These are phyloP conservation scores for Listronotus oregonensis DNA, from an alignment of 1,140 invertebrate genomes.

Conservation along the genomic window DNA sequence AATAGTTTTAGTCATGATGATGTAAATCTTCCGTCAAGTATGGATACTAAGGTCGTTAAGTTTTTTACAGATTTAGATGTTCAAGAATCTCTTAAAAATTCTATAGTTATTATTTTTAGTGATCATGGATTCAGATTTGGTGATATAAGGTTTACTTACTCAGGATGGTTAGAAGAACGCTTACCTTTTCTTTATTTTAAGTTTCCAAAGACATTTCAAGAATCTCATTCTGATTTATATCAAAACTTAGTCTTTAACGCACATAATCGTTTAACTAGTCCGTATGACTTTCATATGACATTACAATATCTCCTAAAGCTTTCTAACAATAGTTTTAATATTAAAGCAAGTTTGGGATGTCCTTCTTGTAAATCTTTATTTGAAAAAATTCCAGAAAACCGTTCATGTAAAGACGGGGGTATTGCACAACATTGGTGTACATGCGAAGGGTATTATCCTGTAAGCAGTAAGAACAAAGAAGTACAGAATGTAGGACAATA, in stretches of 20 bases:
- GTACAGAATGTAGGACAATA: conserved; percentile 58
- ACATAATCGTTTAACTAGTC: conserved; percentile 65
- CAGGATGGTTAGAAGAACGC: conserved; percentile 83
- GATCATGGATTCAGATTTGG: conserved; percentile 89
- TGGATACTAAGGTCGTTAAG: conserved; percentile 60
- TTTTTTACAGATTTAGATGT: conserved; percentile 56
- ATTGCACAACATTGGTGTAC: conserved; percentile 84
- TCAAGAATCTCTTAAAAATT: conserved; percentile 36
- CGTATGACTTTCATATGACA: conserved; percentile 76
- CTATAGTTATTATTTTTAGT: conserved; percentile 72
- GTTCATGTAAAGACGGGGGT: conserved; percentile 71
- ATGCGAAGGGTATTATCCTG: conserved; percentile 63
- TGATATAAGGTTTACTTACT: conserved; percentile 67
- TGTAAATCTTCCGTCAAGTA: conserved; percentile 63
- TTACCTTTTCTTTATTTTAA: conserved; percentile 78
- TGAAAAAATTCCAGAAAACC: conserved; percentile 63
- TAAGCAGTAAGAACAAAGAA: conserved; percentile 56
- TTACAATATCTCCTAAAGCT: conserved; percentile 57
- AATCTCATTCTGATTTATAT: conserved; percentile 61
- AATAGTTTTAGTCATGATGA: conserved; percentile 72
- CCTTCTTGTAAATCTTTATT: too few relatives aligned
- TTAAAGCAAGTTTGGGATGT: conserved; percentile 61
- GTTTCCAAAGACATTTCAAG: conserved; percentile 69
- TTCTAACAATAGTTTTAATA: conserved; percentile 54
- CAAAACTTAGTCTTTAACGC: conserved; percentile 61